These are phyloP conservation scores for Sphyrna mokarran DNA, from an alignment of 2,113 vertebrate genomes.

Conservation along the genomic window DNA sequence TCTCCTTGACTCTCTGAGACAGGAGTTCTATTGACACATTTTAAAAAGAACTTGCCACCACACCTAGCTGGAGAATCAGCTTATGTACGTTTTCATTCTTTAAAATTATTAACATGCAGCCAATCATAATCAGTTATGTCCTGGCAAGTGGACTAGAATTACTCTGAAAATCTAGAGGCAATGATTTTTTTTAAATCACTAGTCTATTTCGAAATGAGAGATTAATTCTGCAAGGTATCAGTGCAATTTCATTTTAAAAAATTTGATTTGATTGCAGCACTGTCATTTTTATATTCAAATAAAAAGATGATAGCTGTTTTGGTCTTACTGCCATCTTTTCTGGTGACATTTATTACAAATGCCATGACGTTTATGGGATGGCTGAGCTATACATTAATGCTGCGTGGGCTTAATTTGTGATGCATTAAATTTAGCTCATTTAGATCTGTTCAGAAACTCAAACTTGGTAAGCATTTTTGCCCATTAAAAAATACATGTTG, in stretches of 20 bases:
- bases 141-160: neutral
- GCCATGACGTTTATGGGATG: conserved; percentile 25
- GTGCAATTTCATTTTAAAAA: conserved; percentile 15
- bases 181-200: neutral
- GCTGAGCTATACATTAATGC: conserved; percentile 1
- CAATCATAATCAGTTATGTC: neutral
- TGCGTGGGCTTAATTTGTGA: conserved; percentile 17
- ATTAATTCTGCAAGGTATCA: neutral
- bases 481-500: neutral
- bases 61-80: neutral
- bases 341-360: conserved; percentile 23
- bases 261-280: conserved; percentile 23
- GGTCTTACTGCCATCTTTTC: conserved; percentile 29
- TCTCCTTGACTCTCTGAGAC: conserved; percentile 14
- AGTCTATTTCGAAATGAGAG: conserved; percentile 6
- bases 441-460: conserved; percentile 23
- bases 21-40: conserved; percentile 20
- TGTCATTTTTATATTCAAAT: conserved; percentile 27
- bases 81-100: neutral
- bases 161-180: neutral
- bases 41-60: neutral
- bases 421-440: conserved; percentile 23
- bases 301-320: conserved; percentile 30
- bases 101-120: neutral
- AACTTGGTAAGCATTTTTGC: neutral